Conservation (phyloP, 2,113 vertebrate genomes). For the Gopherus evgoodei region DNA sequence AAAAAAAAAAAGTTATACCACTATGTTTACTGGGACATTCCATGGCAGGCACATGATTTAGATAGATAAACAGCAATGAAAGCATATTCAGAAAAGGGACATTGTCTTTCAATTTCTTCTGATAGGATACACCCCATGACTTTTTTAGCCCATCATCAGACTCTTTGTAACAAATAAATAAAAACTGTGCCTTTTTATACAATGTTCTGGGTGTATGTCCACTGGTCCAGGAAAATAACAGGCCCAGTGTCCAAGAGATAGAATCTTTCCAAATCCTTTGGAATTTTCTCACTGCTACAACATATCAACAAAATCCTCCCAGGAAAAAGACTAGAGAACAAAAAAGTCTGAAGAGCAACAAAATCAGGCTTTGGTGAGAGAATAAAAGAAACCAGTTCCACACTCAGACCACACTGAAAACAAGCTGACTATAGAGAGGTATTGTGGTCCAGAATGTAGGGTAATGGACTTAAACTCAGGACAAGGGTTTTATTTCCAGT, state of each 20-base stretch:
- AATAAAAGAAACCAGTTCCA: rapidly evolving
- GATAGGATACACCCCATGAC: too few relatives aligned
- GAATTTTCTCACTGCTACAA: rapidly evolving
- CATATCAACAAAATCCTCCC: rapidly evolving
- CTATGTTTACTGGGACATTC: not conserved
- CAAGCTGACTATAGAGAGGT: rapidly evolving
- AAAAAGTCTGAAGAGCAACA: rapidly evolving
- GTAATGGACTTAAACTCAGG: not conserved
- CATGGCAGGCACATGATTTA: not conserved
- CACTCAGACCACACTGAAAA: not conserved
- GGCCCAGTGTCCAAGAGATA: not conserved
- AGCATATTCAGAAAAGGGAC: not conserved
- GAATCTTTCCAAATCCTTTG: rapidly evolving
- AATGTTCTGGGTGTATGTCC: not conserved
- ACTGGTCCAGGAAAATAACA: not conserved
- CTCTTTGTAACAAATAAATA: not conserved
- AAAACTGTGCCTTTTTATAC: not conserved
- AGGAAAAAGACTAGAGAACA: rapidly evolving
- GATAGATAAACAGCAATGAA: not conserved
- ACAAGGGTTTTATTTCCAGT: not conserved
- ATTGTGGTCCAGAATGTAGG: not conserved
- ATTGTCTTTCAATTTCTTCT: not conserved
- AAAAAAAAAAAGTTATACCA: not conserved
- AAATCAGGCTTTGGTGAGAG: rapidly evolving
- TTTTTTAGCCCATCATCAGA: too few relatives aligned